These are phyloP conservation scores for Lissonota sp. DNA, from an alignment of 2,888 invertebrate species.

Conservation along the genomic window DNA sequence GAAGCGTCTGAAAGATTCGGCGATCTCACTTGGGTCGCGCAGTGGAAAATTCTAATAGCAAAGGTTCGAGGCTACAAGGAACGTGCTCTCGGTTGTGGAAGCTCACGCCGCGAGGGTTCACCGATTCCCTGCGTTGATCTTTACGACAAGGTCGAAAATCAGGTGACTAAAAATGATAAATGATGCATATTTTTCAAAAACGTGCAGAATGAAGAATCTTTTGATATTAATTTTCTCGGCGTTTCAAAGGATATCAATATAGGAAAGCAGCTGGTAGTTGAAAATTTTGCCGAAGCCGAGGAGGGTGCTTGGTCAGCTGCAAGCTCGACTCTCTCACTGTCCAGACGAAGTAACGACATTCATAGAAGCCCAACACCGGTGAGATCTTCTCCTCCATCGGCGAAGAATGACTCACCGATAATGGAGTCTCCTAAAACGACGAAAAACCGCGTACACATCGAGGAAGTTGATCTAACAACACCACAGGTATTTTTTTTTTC, in stretches of 20 bases:
- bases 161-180: slow-evolving; percentile 69
- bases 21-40: slow-evolving; percentile 85
- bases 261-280: slow-evolving; percentile 86
- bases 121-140: slow-evolving; percentile 92
- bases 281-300: slow-evolving; percentile 85
- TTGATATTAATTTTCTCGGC: neutral
- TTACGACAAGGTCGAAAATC: slow-evolving; percentile 88
- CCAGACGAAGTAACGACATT: slow-evolving; percentile 74
- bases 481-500: slow-evolving; percentile 64
- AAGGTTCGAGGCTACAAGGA: slow-evolving; percentile 90
- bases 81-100: slow-evolving; percentile 77
- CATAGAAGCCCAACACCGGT: slow-evolving; percentile 72
- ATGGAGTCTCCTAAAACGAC: slow-evolving; percentile 7
- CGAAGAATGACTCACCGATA: slow-evolving; percentile 9
- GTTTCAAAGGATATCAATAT: slow-evolving; percentile 86
- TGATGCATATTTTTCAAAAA: slow-evolving; percentile 14
- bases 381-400: slow-evolving; percentile 73
- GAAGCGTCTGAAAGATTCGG: slow-evolving; percentile 75
- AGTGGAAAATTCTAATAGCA: slow-evolving; percentile 93
- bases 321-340: slow-evolving; percentile 74
- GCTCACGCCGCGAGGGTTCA: slow-evolving; percentile 87
- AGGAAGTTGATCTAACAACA: slow-evolving; percentile 70
- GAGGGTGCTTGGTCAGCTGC: slow-evolving; percentile 74
- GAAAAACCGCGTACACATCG: slow-evolving; percentile 45
- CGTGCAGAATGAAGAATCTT: neutral